Evolutionary conservation across 2,797 vertebrate species (phyloP).

Genomic region (Protosalanx chinensis): DNA sequence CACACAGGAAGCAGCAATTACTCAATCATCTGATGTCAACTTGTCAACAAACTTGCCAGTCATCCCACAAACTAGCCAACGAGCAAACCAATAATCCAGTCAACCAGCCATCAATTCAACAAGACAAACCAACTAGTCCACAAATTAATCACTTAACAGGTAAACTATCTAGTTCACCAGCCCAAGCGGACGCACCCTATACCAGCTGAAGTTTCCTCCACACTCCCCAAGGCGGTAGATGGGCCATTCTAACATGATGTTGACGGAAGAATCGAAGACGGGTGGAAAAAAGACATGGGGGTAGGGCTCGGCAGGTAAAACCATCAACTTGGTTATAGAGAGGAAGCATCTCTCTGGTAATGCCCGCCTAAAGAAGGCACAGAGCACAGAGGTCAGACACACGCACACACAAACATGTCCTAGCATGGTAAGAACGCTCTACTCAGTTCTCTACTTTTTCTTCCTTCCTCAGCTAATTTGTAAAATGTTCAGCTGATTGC

Average conservation of each 20-base stretch:
- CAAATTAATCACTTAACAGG: too few species aligned
- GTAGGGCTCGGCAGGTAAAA: neutral
- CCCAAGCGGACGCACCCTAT: conserved; percentile 51
- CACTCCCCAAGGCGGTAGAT: rapidly evolving
- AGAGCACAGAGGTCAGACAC: too few species aligned
- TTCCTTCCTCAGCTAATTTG: too few species aligned
- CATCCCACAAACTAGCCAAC: too few species aligned
- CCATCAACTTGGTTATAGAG: neutral
- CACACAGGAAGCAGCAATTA: neutral
- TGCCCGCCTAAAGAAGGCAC: neutral
- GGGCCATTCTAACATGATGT: conserved; percentile 14
- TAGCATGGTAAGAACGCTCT: neutral
- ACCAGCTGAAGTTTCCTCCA: conserved; percentile 49
- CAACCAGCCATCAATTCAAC: neutral
- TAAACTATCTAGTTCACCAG: too few species aligned
- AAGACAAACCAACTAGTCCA: too few species aligned
- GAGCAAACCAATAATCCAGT: neutral
- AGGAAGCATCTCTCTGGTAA: neutral
- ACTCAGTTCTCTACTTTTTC: too few species aligned
- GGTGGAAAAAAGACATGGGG: neutral
- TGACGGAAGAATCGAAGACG: rapidly evolving
- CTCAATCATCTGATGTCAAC: too few species aligned
- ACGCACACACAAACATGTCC: neutral
- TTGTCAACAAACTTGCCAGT: too few species aligned
- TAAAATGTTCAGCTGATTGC: too few species aligned